These are phyloP conservation scores for Chanos chanos DNA, from an alignment of 2,797 vertebrate genomes.

Conservation along the genomic window DNA sequence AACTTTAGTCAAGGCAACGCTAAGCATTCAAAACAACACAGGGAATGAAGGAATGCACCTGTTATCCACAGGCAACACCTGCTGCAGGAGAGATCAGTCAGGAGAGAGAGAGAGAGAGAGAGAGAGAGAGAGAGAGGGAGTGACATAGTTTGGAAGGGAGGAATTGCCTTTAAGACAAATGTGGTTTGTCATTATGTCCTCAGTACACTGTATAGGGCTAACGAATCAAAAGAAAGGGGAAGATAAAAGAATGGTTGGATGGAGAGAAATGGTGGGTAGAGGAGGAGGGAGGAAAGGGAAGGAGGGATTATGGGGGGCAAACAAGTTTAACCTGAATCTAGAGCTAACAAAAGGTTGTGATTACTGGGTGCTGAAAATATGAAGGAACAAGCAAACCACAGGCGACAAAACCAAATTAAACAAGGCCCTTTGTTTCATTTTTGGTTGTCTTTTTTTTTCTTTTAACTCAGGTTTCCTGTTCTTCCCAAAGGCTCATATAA, in stretches of 20 bases:
- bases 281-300: constrained; percentile 18
- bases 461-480: constrained; percentile 1
- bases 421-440: constrained; percentile 57
- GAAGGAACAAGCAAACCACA: constrained; percentile 66
- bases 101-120: too few species aligned
- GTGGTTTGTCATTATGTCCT: background rate
- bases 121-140: too few species aligned
- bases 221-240: background rate
- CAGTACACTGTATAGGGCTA: background rate
- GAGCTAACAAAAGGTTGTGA: constrained; percentile 71
- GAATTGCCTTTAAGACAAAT: background rate
- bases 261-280: constrained; percentile 17
- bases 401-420: constrained; percentile 60
- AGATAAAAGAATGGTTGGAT: background rate
- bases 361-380: constrained; percentile 76
- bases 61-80: too few species aligned
- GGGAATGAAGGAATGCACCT: too few species aligned
- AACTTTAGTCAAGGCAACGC: too few species aligned
- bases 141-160: too few species aligned
- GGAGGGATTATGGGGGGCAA: constrained; percentile 51
- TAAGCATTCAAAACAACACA: too few species aligned
- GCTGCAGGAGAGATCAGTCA: too few species aligned
- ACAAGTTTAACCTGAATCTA: constrained; percentile 75
- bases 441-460: constrained; percentile 20
- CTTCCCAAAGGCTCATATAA: background rate